Base-by-base conservation (phyloP, 2,113 vertebrate species). In the Carassius auratus region DNA sequence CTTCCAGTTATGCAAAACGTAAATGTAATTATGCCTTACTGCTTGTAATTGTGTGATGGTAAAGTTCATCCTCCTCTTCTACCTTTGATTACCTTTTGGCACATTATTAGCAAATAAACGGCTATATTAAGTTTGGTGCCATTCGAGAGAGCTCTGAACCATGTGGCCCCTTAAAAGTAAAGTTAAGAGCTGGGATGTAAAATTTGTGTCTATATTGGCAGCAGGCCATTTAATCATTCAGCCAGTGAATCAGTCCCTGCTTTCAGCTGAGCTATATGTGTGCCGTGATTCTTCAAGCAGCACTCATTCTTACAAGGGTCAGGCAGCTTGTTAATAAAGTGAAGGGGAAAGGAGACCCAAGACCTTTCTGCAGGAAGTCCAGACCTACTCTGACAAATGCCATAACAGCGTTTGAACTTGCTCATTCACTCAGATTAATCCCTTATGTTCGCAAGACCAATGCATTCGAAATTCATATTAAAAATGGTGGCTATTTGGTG, bases 331-430 rank as follows among this genome's bases (percentile, higher is more conserved):
- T 85, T 88, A 79, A 75, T 75, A 76, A 52, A 89, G 86, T 62
- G 78, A 55, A 48, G 55, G 61, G 68, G 75, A 86, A 83, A 57
- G 71, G 69, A 89, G 77, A 87, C 59, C 55, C 77, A 21, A 82
- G 13, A 42, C 57, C 66, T 82, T 66, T 87, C 73, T 88, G 36
- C 42, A 48, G 78, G 85, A 91, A 91, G 83, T 84, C 83, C 45
- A 85, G 79, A 84, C 84, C 84, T 85, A 74, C 84, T 84, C 86
- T 59, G 87, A 87, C 76, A 88, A 90, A 92, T 89, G 84, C 87
- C 88, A 84, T 88, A 87, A 61, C 87, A 76, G 87, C 71, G 69
- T 69, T 87, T 91, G 86, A 92, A 85, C 86, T 91, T 90, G 91
- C 81, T 92, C 85, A 82, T 82, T 88, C 76, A 45, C 80, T 83